Conservation (phyloP, 2,113 vertebrate genomes). For the Rhabdornis inornatus region DNA sequence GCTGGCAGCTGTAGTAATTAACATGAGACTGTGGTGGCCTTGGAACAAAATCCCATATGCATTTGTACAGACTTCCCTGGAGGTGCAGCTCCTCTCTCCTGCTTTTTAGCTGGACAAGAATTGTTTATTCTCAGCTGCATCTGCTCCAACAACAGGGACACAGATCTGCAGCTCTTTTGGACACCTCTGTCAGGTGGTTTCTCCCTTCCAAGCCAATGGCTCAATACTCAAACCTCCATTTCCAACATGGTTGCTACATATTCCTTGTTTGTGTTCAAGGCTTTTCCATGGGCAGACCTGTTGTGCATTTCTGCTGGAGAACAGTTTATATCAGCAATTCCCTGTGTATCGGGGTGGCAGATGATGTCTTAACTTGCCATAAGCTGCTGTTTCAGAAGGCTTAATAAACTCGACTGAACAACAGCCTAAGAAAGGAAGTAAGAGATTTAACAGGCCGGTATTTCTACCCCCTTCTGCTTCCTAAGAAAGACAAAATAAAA, state of each 20-base stretch:
- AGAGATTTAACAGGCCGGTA: conserved; percentile 42
- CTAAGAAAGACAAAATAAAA: conserved; percentile 67
- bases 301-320: neutral
- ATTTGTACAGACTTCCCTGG: neutral
- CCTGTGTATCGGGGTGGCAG: neutral
- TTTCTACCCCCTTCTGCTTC: conserved; percentile 63
- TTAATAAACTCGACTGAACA: conserved; percentile 56
- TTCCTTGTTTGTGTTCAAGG: neutral
- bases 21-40: neutral
- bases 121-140: neutral
- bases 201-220: neutral
- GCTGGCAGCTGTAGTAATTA: neutral
- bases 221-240: neutral
- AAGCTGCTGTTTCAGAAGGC: conserved; percentile 30
- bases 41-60: neutral
- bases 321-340: neutral
- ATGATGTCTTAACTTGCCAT: neutral
- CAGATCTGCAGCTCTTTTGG: neutral
- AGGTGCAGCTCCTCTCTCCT: neutral
- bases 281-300: neutral
- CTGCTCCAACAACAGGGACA: neutral
- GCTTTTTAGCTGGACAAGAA: neutral
- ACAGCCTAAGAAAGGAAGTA: conserved; percentile 37
- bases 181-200: neutral
- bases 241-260: neutral